These are phyloP conservation scores for Lepus oiostolus DNA, from an alignment of 2,797 vertebrate species.

Conservation along the genomic window DNA sequence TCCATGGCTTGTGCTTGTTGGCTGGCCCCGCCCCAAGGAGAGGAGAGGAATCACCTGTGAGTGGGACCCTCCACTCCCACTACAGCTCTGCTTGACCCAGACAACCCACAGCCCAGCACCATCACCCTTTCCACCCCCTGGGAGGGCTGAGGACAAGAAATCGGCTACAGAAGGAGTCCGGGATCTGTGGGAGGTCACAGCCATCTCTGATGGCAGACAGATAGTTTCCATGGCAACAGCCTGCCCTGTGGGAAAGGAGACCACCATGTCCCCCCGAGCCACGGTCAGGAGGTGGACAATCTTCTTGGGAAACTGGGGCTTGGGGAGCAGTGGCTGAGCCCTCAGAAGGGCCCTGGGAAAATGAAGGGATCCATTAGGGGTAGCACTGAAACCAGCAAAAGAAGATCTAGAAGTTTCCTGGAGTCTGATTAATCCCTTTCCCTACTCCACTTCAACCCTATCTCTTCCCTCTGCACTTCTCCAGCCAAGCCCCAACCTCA, in stretches of 20 bases:
- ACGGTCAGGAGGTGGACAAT: background rate
- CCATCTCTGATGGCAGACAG: background rate
- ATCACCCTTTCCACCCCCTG: background rate
- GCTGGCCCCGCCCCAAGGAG: constrained; percentile 88
- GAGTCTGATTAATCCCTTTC: background rate
- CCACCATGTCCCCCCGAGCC: background rate
- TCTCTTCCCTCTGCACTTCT: constrained; percentile 28
- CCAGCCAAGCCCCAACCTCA: background rate
- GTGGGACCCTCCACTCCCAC: background rate
- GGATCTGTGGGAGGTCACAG: background rate
- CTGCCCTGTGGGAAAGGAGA: background rate
- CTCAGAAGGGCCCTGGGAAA: background rate
- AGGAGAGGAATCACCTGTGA: constrained; percentile 52
- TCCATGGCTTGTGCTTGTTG: constrained; percentile 99
- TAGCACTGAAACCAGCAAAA: background rate
- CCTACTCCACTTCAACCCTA: constrained; percentile 61
- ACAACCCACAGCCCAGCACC: background rate
- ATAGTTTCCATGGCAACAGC: constrained; percentile 48
- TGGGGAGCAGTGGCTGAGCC: background rate
- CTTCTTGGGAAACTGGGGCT: constrained; percentile 1
- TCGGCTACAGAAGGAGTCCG: background rate
- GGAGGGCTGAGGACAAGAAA: background rate
- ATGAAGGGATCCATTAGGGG: background rate
- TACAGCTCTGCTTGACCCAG: background rate
- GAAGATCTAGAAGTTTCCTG: constrained; percentile 35